These are phyloP conservation scores for Colletes latitarsis DNA, from an alignment of 1,140 invertebrate species.

Conservation along the genomic window DNA sequence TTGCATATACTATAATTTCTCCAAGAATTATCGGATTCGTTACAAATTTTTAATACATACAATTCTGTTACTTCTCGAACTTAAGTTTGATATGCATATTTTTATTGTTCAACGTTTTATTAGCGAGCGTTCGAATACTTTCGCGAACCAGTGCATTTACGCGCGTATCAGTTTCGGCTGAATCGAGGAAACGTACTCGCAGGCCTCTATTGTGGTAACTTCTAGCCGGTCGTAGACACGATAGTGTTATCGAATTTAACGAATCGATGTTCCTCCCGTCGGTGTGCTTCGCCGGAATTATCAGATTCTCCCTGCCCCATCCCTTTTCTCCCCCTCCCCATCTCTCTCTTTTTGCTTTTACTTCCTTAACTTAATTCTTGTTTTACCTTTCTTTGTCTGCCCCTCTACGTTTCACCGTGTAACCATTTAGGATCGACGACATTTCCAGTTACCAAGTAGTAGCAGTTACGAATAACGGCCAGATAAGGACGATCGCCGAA, in stretches of 20 bases:
- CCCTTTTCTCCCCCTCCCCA: too few species aligned
- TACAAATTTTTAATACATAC: too few species aligned
- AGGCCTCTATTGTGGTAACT: background rate
- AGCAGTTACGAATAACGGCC: conserved; percentile 67
- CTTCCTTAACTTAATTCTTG: conserved; percentile 2
- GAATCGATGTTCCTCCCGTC: conserved; percentile 42
- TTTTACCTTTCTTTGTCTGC: background rate
- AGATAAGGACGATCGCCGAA: conserved; percentile 68
- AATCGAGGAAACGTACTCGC: background rate
- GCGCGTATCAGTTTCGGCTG: too few species aligned
- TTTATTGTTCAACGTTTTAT: too few species aligned
- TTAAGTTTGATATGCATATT: too few species aligned
- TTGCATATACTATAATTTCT: too few species aligned
- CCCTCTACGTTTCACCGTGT: conserved; percentile 35
- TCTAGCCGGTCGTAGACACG: background rate
- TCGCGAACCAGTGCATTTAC: too few species aligned
- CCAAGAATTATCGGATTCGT: too few species aligned
- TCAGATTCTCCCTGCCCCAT: conserved; percentile 14
- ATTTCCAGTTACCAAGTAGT: conserved; percentile 65
- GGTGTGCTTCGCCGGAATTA: conserved; percentile 54
- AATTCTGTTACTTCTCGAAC: too few species aligned
- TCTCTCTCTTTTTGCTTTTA: background rate
- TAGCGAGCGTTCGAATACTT: too few species aligned
- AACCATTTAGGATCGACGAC: conserved; percentile 65
- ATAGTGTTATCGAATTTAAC: conserved; percentile 52